Evolutionary conservation across 2,888 invertebrate genomes (phyloP), one percentile per base, ranked within the genome.

Genomic region (Stratiomys singularior): DNA sequence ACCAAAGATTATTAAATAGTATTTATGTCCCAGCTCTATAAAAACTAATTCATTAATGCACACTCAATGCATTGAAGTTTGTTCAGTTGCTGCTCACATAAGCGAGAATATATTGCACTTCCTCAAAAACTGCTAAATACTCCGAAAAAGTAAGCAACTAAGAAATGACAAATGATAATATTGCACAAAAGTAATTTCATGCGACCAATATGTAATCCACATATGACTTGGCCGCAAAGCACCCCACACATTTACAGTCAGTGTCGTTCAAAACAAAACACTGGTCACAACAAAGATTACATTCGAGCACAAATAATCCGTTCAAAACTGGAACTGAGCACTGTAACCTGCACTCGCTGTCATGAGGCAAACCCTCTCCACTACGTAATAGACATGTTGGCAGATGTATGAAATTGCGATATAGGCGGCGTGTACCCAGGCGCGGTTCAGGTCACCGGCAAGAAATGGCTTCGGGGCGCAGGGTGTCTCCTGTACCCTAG

Each of bases 331-430:
- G 47, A 23, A 13, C 23, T 46, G 3, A 25, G 46, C 46, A 69
- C 69, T 69, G 69, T 69, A 44, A 18, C 69, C 21, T 44, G 44
- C 18, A 27, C 37, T 37, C 37, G 37, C 37, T 37, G 37, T 5
- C 9, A 67, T 15, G 18, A 25, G 15, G 9, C 23, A 13, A n/a
- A 21, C 2, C 27, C 46, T 46, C 23, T 46, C 46, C 67, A 21
- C 5, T 46, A 23, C 44, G 21, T 37, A 67, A 3, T 67, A 67
- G 44, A 67, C 67, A 67, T 67, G 67, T 46, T 67, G 67, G 46
- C 67, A 67, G 67, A 67, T 67, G 67, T 46, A 69, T 46, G 69
- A 25, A 69, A 69, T 69, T 69, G 69, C 69, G 69, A 69, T 69
- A 69, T 46, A 69, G 69, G 69, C 47, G 46, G 46, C 25, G 30